Evolutionary conservation across 2,888 invertebrate genomes (phyloP).

Genomic region (Rhodophaea formosa): DNA sequence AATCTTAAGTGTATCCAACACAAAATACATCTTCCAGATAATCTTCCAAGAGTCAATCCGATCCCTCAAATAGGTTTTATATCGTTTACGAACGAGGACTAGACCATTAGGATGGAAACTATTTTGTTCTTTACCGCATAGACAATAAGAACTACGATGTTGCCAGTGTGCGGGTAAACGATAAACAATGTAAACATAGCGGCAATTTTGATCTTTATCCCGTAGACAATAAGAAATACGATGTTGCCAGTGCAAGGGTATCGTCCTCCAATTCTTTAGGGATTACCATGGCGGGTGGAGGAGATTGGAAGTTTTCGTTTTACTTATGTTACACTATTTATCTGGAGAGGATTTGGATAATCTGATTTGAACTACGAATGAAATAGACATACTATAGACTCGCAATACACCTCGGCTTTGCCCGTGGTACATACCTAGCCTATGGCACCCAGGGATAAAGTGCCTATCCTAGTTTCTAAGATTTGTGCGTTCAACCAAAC

Average conservation of each 20-base stretch:
- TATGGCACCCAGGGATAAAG: too few species aligned
- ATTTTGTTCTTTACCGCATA: too few species aligned
- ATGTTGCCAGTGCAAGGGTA: neutral
- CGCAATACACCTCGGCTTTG: too few species aligned
- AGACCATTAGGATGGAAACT: too few species aligned
- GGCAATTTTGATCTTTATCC: conserved; percentile 10
- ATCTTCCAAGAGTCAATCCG: conserved; percentile 8
- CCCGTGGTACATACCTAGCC: too few species aligned
- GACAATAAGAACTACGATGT: too few species aligned
- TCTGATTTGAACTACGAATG: neutral
- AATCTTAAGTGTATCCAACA: neutral
- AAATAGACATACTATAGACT: too few species aligned
- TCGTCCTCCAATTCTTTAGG: neutral
- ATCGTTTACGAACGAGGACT: neutral
- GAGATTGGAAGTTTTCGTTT: conserved; percentile 9
- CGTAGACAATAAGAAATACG: neutral
- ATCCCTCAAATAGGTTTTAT: conserved; percentile 16
- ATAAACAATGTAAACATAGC: neutral
- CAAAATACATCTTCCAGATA: conserved; percentile 6
- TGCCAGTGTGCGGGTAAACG: too few species aligned
- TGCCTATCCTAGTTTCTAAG: too few species aligned
- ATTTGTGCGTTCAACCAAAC: too few species aligned
- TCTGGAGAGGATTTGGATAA: neutral
- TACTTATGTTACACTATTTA: neutral
- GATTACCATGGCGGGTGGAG: neutral